phyloP scores from a whole-genome alignment of 2,797 vertebrate genomes.

The Brachyrhaphis roseni region DNA sequence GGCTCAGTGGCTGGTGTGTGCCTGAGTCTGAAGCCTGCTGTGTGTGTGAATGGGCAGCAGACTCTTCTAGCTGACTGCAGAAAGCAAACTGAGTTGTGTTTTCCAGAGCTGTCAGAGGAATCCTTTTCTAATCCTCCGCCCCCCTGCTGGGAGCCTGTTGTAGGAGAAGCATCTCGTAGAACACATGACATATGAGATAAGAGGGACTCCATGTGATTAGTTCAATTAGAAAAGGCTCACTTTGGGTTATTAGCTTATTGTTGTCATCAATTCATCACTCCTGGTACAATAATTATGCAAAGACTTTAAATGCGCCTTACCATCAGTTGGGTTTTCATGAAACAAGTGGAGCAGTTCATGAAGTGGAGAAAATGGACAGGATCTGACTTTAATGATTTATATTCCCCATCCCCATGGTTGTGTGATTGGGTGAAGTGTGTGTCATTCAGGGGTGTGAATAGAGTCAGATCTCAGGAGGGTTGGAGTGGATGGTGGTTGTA shows the following conservation, averaged over 20 bases:
- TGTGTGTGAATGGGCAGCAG: slow-evolving; percentile 47
- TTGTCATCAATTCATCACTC: slow-evolving; percentile 54
- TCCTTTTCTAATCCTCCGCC: slow-evolving; percentile 70
- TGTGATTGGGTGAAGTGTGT: slow-evolving; percentile 55
- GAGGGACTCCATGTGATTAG: slow-evolving; percentile 48
- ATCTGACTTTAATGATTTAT: slow-evolving; percentile 63
- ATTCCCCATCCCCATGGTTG: slow-evolving; percentile 37
- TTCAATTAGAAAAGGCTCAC: slow-evolving; percentile 67
- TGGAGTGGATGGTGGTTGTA: not conserved
- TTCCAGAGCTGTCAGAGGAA: slow-evolving; percentile 64
- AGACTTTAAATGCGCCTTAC: slow-evolving; percentile 38
- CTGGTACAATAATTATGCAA: slow-evolving; percentile 44
- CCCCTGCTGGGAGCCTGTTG: slow-evolving; percentile 68
- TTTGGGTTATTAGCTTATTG: slow-evolving; percentile 61
- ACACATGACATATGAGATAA: slow-evolving; percentile 77
- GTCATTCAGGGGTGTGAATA: slow-evolving; percentile 64
- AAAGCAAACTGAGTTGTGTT: slow-evolving; percentile 52
- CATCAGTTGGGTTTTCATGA: slow-evolving; percentile 43
- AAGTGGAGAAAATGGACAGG: slow-evolving; percentile 39
- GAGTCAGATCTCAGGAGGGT: slow-evolving; percentile 53
- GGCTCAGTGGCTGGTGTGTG: slow-evolving; percentile 18
- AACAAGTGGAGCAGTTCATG: slow-evolving; percentile 37
- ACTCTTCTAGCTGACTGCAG: slow-evolving; percentile 54
- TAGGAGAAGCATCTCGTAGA: slow-evolving; percentile 64
- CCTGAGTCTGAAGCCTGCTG: slow-evolving; percentile 45